Evolutionary conservation across 2,113 vertebrate genomes (phyloP), one percentile per base, ranked within the genome.

Genomic region (Mormoops blainvillei): DNA sequence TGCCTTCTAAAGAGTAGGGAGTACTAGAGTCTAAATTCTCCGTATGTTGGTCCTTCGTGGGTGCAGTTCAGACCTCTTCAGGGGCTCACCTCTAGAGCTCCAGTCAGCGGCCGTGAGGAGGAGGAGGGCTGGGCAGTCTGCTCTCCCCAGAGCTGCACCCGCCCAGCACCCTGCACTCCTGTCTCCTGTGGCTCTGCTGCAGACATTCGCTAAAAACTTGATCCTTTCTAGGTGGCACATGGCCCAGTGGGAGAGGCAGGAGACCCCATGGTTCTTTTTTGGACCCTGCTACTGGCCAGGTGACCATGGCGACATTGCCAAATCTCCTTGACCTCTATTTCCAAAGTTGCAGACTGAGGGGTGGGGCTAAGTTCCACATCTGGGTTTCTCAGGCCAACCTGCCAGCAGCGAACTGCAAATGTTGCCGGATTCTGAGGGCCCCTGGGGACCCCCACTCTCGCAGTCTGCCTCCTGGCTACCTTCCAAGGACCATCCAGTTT

Each of bases 1-100:
- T 87, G 93, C 74, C 56, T 96, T 96, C 82, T 70, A 38, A 77
- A 52, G 70, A 94, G 38, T 61, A 84, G 41, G 22, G 18, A 74
- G n/a, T 56, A 63, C 63, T 50, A 11, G 5, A 10, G 58, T 68
- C 41, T 31, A 63, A n/a, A 38, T 41, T 41, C 26, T 94, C 73
- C 74, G 38, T 70, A 43, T 71, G 84, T 61, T 13, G 67, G 16
- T 86, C 84, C 78, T 93, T 73, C 43, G 1, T 76, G 24, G 61
- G 15, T 11, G 43, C 86, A 33, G 28, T 85, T 89, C 28, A 43
- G 20, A 83, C 80, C 56, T 83, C 70, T 43, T 45, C 38, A 18
- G 45, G 31, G 36, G 67, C 58, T 88, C 36, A 2, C 9, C 31
- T 67, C 5, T 7, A 12, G 56, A 91, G 28, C 83, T 50, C 14